phyloP scores from a whole-genome alignment of 2,797 vertebrate genomes.

The Sandelia bainsii region DNA sequence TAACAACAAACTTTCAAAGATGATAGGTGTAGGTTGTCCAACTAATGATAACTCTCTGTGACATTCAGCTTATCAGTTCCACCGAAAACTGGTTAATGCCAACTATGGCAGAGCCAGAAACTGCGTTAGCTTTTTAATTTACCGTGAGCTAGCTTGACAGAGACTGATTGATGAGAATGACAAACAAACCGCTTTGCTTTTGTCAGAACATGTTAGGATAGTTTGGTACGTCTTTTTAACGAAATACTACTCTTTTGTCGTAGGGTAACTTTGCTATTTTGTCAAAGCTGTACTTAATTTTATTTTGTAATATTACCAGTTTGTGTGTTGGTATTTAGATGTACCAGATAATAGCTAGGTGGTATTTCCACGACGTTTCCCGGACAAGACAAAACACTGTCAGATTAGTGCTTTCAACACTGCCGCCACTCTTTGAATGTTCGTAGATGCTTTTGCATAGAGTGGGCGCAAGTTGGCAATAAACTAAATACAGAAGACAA shows the following conservation, averaged over 20 bases:
- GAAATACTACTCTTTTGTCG: not conserved
- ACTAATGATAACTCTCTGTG: not conserved
- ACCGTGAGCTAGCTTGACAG: not conserved
- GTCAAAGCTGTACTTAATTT: not conserved
- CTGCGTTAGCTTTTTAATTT: not conserved
- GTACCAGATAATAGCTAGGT: not conserved
- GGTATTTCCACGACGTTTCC: not conserved
- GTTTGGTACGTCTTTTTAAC: not conserved
- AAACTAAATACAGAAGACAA: not conserved
- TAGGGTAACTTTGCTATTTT: not conserved
- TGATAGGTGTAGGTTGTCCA: not conserved
- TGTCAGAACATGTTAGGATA: not conserved
- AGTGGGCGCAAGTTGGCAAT: constrained; percentile 43
- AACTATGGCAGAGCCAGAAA: not conserved
- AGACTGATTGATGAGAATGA: not conserved
- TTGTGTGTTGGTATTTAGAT: constrained; percentile 9
- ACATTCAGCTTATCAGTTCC: constrained; percentile 2
- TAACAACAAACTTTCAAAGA: not conserved
- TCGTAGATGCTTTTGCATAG: constrained; percentile 42
- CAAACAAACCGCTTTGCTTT: not conserved
- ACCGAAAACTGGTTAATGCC: constrained; percentile 9
- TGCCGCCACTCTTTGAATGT: constrained; percentile 4
- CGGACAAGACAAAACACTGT: constrained; percentile 11
- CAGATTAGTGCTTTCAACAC: constrained; percentile 16
- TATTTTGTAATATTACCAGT: not conserved